phyloP scores from a whole-genome alignment of 2,113 vertebrate species.

The Heteronetta atricapilla region DNA sequence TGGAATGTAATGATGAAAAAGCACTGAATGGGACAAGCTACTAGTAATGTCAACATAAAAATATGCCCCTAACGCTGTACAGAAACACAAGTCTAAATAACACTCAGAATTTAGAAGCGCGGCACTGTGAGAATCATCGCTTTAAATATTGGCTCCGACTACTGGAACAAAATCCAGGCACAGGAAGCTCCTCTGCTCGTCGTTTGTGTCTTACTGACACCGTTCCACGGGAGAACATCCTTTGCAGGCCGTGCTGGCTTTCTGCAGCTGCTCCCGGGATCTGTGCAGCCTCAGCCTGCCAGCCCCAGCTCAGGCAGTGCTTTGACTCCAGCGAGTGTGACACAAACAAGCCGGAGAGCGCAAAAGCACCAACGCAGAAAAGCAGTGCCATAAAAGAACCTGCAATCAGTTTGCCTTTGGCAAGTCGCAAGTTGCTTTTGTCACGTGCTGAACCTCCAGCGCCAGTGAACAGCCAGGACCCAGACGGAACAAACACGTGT shows the following conservation, averaged over 20 bases:
- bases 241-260: neutral
- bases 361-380: neutral
- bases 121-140: neutral
- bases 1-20: neutral
- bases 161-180: neutral
- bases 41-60: neutral
- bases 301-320: rapidly evolving
- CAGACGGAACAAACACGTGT: neutral
- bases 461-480: neutral
- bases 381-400: neutral
- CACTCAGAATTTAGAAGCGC: neutral
- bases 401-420: neutral
- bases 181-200: neutral
- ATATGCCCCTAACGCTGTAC: neutral
- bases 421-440: rapidly evolving
- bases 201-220: neutral
- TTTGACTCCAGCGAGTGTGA: neutral
- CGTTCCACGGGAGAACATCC: neutral
- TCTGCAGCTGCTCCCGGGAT: neutral
- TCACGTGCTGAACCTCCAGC: neutral
- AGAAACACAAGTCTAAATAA: neutral
- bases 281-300: neutral
- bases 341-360: neutral
- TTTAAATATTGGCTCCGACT: neutral
- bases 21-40: neutral